Base-by-base conservation (phyloP, 1,140 invertebrate species). In the Rhagoletis zephyria region DNA sequence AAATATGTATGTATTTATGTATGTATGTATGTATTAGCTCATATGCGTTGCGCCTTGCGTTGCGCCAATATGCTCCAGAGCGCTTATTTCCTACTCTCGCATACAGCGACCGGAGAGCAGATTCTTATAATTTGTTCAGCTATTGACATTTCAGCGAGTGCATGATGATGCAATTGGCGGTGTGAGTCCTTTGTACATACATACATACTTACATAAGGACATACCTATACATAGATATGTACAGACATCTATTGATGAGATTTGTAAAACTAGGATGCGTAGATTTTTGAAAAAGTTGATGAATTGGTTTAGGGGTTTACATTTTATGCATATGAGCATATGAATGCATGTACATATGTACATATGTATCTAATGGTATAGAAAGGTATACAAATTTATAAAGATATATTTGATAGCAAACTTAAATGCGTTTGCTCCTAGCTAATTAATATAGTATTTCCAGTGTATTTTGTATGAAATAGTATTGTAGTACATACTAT, bases 81-180 rank as follows among this genome's bases (percentile, higher is more conserved):
- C 40, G 42, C 14, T 45, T 42, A 14, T 9, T 16, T 45, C 45
- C 45, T 16, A 3, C 42, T 48, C 67, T 74, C 42, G 40, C 40
- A 74, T 48, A 1, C 67, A 48, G 67, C 10, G 14, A 10, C 5
- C 45, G 45, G 67, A 74, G 67, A 74, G 67, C 14, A 45, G 40
- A 30, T 48, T 74, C 45, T 74, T 14, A 74, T 48, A 3, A 48
- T 74, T 74, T 74, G 42, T 74, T 74, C 67, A 74, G 67, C 67
- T 42, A 48, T 45, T 48, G 12, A 63, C 12, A 12, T 63, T 63
- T 63, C 61, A 63, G 61, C 61, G 12, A 16, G 10, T 63, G 16
- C 10, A 45, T 42, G 42, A 74, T 45, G 40, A 74, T 74, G 67
- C 67, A 48, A 74, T 7, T 74, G 67, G 12, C 67, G 67, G 42